A percentile compares a stretch with the other conserved stretches of the same genome.
Conservation (phyloP, 1,140 invertebrate genomes). For the Wasmannia auropunctata region DNA sequence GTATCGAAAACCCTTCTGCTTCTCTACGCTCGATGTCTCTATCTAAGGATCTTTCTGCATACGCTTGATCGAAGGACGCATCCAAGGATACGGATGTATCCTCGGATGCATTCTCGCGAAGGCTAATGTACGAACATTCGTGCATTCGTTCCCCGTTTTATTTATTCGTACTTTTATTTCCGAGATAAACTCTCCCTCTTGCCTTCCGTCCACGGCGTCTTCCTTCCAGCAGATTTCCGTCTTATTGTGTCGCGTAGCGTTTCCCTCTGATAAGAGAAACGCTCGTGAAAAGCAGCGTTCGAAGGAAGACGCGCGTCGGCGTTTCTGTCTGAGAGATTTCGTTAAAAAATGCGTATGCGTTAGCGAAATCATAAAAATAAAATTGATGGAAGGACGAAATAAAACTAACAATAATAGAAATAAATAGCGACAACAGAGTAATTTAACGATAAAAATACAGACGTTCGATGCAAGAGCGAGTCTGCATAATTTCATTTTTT, state of each 20-base stretch:
- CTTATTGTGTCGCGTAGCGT: conserved; percentile 71
- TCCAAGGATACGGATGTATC: conserved; percentile 33
- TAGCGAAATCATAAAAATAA: conserved; percentile 12
- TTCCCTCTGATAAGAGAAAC: conserved; percentile 67
- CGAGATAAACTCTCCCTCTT: conserved; percentile 64
- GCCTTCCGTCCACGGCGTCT: conserved; percentile 67
- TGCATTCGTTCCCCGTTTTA: conserved; percentile 48
- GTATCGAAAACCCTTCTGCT: background rate
- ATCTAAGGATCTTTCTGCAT: conserved; percentile 35
- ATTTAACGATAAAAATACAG: background rate
- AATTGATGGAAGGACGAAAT: background rate
- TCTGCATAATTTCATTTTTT: background rate
- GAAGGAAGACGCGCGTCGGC: conserved; percentile 18
- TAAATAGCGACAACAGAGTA: background rate
- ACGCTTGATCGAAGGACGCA: conserved; percentile 48
- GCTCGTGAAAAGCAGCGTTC: conserved; percentile 56
- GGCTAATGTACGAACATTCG: conserved; percentile 58
- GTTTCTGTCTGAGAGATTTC: conserved; percentile 45
- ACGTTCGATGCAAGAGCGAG: background rate
- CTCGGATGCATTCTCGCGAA: conserved; percentile 52
- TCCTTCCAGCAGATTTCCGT: conserved; percentile 75
- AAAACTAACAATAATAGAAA: background rate
- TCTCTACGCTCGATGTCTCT: background rate
- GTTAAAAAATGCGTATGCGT: conserved; percentile 31
- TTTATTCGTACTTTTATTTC: conserved; percentile 69